Evolutionary conservation across 2,888 invertebrate species (phyloP).

Genomic region (Anticlea derivata): DNA sequence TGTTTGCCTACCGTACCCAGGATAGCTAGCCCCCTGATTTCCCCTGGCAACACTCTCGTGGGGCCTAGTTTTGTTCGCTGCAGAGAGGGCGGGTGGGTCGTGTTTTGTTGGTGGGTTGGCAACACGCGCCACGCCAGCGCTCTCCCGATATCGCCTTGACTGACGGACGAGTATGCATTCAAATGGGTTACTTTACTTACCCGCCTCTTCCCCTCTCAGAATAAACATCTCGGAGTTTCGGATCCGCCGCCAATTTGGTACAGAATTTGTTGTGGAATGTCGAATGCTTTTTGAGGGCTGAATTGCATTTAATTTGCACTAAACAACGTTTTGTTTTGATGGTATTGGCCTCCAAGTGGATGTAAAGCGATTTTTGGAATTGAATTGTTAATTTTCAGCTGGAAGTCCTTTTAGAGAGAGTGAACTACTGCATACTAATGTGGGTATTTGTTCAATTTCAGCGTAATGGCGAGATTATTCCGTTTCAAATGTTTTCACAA

Average conservation of each 20-base stretch:
- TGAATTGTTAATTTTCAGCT: constrained; percentile 38
- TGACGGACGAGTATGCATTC: constrained; percentile 90
- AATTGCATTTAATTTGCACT: constrained; percentile 82
- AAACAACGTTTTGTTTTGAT: constrained; percentile 73
- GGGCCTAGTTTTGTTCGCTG: constrained; percentile 5
- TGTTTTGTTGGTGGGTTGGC: constrained; percentile 48
- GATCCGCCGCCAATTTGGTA: constrained; percentile 77
- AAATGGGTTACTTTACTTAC: constrained; percentile 88
- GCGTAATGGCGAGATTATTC: constrained; percentile 34
- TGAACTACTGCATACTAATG: constrained; percentile 40
- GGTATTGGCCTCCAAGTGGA: constrained; percentile 47
- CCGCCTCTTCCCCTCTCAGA: constrained; percentile 65
- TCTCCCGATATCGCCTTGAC: constrained; percentile 85
- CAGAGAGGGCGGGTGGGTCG: constrained; percentile 49
- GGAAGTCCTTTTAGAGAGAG: constrained; percentile 36
- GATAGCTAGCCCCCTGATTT: constrained; percentile 42
- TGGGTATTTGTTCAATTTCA: constrained; percentile 35
- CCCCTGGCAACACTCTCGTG: constrained; percentile 31
- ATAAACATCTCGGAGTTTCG: constrained; percentile 70
- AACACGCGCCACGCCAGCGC: constrained; percentile 69
- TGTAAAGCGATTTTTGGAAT: constrained; percentile 43
- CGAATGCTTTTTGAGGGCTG: constrained; percentile 78
- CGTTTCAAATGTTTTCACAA: constrained; percentile 28
- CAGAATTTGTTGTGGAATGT: constrained; percentile 81
- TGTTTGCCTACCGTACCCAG: constrained; percentile 67